Evolutionary conservation across 1,140 invertebrate genomes (phyloP), one percentile per base, ranked within the genome.

Genomic region (Heliconius eleuchia): DNA sequence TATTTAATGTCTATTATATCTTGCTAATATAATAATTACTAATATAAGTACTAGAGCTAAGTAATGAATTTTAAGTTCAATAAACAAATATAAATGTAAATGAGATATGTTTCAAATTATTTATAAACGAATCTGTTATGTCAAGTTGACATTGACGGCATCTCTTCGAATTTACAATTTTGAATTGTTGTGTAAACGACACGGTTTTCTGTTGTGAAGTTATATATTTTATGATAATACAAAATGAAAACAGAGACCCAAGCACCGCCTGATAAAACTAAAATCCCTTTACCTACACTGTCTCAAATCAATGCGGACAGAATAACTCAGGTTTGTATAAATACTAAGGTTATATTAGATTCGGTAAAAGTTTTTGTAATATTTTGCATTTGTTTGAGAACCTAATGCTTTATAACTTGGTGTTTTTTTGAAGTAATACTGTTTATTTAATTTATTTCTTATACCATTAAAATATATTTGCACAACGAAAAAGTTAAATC

Each of bases 301-400:
- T 96, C 97, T 74, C 97, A 98, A 89, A 98, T 98, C 27, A 98
- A 98, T 91, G 95, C 97, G 42, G 97, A 98, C 88, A 95, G 95
- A 89, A 97, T 98, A 80, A 98, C 97, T 52, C 96, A 97, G 95
- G 96, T 97, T 95, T 94, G 79, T 85, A 55, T 76, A n/a, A 73
- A 79, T 77, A 75, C 79, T 87, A 80, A 92, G 92, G 92, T 94
- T 92, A 93, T 82, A 27, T 57, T 76, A 30, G 9, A 27, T 80
- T 11, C 57, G 70, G 66, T 16, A 30, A 30, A 4, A 30, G 3
- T 8, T 13, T 66, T 66, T 66, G 27, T 27, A 60, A 60, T 60
- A n/a, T 30, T 66, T 66, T 30, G 9, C 13, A 30, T 66, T 23
- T 66, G 1, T 16, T 66, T 66, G 8, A 18, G 27, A 30, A 27